A percentile compares a stretch with the other conserved stretches of the same genome.
Evolutionary conservation across 2,888 invertebrate genomes (phyloP).

Genomic region (Limenitis arthemis): DNA sequence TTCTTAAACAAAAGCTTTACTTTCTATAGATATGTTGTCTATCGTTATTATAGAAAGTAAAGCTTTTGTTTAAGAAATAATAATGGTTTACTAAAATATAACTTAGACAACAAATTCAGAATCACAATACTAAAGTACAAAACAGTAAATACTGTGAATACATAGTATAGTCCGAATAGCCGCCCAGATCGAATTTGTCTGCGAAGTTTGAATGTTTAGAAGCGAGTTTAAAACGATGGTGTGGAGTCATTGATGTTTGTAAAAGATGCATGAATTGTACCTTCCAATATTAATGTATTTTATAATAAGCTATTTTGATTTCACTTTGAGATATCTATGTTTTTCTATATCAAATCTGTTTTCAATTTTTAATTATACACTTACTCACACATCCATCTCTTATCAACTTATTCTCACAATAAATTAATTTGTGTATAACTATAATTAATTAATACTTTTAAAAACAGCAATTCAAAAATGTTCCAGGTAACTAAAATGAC

Average conservation of each 20-base stretch:
- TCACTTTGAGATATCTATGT: background rate
- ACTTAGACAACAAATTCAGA: background rate
- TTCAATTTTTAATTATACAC: background rate
- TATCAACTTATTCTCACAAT: too few relatives aligned
- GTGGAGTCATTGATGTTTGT: slow-evolving; percentile 37
- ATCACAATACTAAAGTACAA: slow-evolving; percentile 30
- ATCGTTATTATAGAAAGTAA: too few relatives aligned
- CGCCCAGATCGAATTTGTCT: slow-evolving; percentile 64
- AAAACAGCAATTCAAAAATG: too few relatives aligned
- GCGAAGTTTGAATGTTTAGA: slow-evolving; percentile 68
- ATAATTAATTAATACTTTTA: too few relatives aligned
- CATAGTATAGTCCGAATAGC: slow-evolving; percentile 37
- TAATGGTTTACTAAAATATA: too few relatives aligned
- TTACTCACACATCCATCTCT: too few relatives aligned
- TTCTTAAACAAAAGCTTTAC: too few relatives aligned
- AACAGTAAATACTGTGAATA: slow-evolving; percentile 21
- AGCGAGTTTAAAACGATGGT: slow-evolving; percentile 46
- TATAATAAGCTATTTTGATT: background rate
- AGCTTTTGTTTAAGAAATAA: too few relatives aligned
- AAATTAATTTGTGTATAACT: too few relatives aligned
- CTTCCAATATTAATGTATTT: background rate
- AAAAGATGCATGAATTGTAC: slow-evolving; percentile 11
- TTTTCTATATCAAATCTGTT: background rate
- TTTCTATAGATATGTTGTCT: too few relatives aligned
- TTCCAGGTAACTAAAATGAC: too few relatives aligned